phyloP scores from a whole-genome alignment of 2,113 vertebrate genomes.

The Ramphastos sulfuratus region DNA sequence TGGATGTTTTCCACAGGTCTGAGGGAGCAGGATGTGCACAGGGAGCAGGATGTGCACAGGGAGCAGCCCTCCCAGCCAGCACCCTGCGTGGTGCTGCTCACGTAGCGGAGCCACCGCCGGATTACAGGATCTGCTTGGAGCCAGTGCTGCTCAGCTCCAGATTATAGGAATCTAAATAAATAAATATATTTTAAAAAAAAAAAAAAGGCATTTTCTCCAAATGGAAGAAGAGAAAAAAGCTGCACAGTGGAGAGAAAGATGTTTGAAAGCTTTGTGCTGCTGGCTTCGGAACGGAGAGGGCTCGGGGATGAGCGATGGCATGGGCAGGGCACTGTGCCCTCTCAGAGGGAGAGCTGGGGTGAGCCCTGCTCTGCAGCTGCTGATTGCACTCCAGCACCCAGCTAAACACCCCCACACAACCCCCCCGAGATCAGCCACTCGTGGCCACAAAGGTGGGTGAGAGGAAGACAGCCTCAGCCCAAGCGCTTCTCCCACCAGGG shows the following conservation, averaged over 20 bases:
- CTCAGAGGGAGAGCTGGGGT: rapidly evolving
- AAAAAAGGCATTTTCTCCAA: background rate
- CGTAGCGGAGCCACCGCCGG: rapidly evolving
- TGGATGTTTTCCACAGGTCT: rapidly evolving
- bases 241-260: background rate
- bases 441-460: background rate
- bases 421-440: background rate
- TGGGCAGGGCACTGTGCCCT: background rate
- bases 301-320: rapidly evolving
- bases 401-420: background rate
- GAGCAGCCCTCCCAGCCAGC: background rate
- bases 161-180: background rate
- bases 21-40: background rate
- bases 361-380: background rate
- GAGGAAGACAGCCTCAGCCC: background rate
- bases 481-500: background rate
- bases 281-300: background rate
- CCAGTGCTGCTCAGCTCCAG: background rate
- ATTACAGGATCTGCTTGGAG: background rate
- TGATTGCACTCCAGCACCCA: background rate
- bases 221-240: background rate
- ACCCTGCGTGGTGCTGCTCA: background rate
- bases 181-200: too few species aligned
- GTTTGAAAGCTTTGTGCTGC: background rate
- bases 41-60: rapidly evolving